Evolutionary conservation across 2,888 invertebrate genomes (phyloP).

Genomic region (Eilema depressum): DNA sequence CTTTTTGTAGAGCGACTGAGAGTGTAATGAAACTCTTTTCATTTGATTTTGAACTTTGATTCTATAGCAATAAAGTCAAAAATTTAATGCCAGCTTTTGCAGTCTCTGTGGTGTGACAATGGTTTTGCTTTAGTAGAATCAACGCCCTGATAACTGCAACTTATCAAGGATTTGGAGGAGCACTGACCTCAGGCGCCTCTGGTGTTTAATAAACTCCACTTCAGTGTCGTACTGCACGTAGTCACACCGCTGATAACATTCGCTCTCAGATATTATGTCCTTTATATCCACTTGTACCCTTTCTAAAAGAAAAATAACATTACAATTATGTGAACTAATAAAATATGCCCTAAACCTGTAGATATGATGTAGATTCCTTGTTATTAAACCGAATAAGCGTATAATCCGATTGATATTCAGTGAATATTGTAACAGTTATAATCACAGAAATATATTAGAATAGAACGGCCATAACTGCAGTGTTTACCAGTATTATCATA

Average conservation of each 20-base stretch:
- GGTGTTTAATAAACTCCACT: slow-evolving; percentile 62
- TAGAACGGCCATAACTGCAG: no score
- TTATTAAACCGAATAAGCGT: neutral
- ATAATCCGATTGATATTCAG: neutral
- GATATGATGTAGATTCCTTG: neutral
- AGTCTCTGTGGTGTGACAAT: no score
- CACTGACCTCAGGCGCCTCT: slow-evolving; percentile 51
- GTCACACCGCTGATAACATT: slow-evolving; percentile 76
- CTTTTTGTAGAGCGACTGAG: no score
- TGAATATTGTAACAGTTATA: neutral
- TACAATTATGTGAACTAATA: neutral
- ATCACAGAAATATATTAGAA: no score
- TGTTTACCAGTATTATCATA: no score
- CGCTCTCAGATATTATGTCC: slow-evolving; percentile 56
- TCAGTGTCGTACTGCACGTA: slow-evolving; percentile 75
- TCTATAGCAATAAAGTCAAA: no score
- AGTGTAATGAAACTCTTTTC: no score
- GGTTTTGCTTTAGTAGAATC: no score
- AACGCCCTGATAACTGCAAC: no score
- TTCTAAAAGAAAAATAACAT: slow-evolving; percentile 55
- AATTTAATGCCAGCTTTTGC: no score
- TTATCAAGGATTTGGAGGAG: neutral
- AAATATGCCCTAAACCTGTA: no score
- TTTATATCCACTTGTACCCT: slow-evolving; percentile 61
- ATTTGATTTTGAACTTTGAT: no score